These are phyloP conservation scores for Speoplatyrhinus poulsoni DNA, from an alignment of 2,113 vertebrate genomes.

Conservation along the genomic window DNA sequence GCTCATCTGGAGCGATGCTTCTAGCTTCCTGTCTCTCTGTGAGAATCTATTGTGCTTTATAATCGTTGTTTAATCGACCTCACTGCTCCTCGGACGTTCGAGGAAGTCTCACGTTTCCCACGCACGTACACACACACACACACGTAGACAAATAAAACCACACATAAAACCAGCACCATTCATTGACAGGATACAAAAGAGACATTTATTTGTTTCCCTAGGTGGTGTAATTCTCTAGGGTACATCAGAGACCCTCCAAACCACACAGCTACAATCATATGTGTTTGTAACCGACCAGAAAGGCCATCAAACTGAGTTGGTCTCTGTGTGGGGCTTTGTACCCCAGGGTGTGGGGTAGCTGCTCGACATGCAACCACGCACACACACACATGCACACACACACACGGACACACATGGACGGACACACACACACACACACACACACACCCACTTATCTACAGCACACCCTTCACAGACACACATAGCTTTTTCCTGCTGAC, in stretches of 20 bases:
- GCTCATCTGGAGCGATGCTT: neutral
- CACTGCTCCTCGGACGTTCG: constrained; percentile 20
- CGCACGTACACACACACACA: neutral
- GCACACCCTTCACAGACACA: constrained; percentile 10
- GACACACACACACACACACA: neutral
- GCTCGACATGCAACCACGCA: neutral
- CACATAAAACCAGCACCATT: neutral
- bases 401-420: neutral
- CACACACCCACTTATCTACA: neutral
- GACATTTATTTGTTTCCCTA: no score
- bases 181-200: no score
- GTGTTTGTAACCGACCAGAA: neutral
- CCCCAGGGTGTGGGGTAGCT: constrained; percentile 26
- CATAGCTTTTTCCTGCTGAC: constrained; percentile 55
- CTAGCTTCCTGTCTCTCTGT: constrained; percentile 36
- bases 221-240: no score
- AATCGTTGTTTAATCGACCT: neutral
- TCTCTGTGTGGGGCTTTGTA: constrained; percentile 23
- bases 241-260: no score
- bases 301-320: constrained; percentile 8
- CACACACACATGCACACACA: neutral
- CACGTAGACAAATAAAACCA: neutral
- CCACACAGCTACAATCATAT: no score
- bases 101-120: constrained; percentile 29
- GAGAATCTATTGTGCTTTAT: constrained; percentile 34